Percentiles rank a stretch among this genome's conserved stretches.
Conservation (phyloP, 2,888 invertebrate genomes). For the Schizaphis graminum region DNA sequence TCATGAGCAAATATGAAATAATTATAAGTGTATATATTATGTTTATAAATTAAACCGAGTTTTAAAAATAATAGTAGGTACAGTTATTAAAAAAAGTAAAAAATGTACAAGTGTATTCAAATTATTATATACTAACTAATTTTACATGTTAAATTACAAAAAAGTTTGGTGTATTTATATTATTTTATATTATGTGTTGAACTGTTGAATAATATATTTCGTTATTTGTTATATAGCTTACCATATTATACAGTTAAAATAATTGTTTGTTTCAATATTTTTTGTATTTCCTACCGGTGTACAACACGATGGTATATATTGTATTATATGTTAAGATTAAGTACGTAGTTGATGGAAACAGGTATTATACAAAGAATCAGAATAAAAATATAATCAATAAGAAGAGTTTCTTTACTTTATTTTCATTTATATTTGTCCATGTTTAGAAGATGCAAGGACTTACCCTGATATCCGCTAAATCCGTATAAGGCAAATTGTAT, state of each 20-base stretch:
- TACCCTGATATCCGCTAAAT: constrained; percentile 38
- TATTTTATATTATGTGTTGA: background rate
- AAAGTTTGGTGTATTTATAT: background rate
- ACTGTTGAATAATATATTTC: background rate
- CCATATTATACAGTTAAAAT: background rate
- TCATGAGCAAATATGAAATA: background rate
- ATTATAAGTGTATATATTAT: background rate
- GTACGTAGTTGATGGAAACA: background rate
- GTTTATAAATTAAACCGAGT: background rate
- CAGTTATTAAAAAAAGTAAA: background rate
- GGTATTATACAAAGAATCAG: background rate
- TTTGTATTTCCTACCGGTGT: background rate
- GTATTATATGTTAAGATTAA: background rate
- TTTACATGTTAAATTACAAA: background rate
- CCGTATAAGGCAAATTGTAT: constrained; percentile 32
- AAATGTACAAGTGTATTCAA: background rate
- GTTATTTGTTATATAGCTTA: background rate
- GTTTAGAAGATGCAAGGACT: constrained; percentile 46
- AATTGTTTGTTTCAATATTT: background rate
- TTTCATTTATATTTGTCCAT: constrained; percentile 46
- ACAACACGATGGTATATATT: too few relatives aligned
- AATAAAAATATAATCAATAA: constrained; percentile 5
- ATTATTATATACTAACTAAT: background rate
- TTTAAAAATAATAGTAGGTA: background rate
- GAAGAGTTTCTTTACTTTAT: constrained; percentile 4